Base-by-base conservation (phyloP, 2,113 vertebrate species). In the Saiga tatarica region DNA sequence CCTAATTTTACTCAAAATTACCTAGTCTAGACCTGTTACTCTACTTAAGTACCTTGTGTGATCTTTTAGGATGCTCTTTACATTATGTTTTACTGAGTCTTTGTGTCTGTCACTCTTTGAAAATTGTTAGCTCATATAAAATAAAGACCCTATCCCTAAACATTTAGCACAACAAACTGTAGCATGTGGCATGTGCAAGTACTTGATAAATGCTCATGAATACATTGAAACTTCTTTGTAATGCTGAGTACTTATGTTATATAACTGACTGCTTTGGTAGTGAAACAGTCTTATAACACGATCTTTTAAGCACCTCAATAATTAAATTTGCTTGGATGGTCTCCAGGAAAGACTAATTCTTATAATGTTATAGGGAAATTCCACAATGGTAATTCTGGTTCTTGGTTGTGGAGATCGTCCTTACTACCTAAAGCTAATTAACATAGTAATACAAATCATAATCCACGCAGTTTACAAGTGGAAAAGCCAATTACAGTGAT, bases 361-460 rank as follows among this genome's bases (percentile, higher is more conserved):
- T 91, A 82, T 81, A 42, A 14, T 81, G 39, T 94, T 95, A 90
- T 16, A 88, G 64, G 15, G 25, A 91, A 94, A 97, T 89, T 97
- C 91, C 78, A 94, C 93, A 96, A 87, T 85, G 95, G 45, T 30
- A 96, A 87, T 87, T 89, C 78, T 93, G 39, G 79, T 91, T 97
- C 88, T 84, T 95, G 89, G 86, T 97, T 87, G 25, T 85, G 71
- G 13, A 87, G 91, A 94, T 84, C 67, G 79, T 87, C 78, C 71
- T 95, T 87, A 74, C 86, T 97, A 94, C 94, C 89, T 95, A 98
- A 74, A 87, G 55, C 79, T 97, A 97, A 96, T 98, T 97, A 93
- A 84, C 57, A 97, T 74, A 97, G 84, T 74, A 94, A 93, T 87
- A 76, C 89, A 93, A 82, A 96, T 82, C 45, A 60, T 98, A 97